Evolutionary conservation across 35 echinoderm and acorn worm genomes (phyloP), one percentile per base, ranked within the genome.

Genomic region (Ptychodera flava): DNA sequence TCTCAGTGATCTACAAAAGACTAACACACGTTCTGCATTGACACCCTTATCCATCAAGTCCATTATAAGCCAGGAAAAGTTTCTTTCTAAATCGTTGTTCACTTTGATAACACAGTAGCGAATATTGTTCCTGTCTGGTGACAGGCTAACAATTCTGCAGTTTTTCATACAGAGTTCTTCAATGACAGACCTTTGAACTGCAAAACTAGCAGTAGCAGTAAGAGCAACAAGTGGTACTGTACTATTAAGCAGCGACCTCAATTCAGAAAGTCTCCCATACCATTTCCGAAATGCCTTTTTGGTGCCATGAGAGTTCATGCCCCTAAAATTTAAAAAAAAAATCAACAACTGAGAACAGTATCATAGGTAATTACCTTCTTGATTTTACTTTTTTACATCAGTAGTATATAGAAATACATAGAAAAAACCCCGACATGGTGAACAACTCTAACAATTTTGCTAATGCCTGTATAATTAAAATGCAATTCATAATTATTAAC

Each of bases 41-140:
- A 22, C 32, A 33, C 28, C 34, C 32, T 83, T 31, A 28, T 83
- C 32, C 81, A 27, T 33, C 30, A 83, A 27, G 32, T 83, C 81
- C 32, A 0, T 27, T 1, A 83, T 27, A 1, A n/a, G n/a, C n/a
- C n/a, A n/a, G n/a, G n/a, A n/a, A 83, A 32, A 83, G 30, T 16
- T 1, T 0, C 81, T 83, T 27, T 32, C 36, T 31, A 27, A 27
- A 0, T 0, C 32, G 1, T 86, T 52, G 0, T n/a, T n/a, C n/a
- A n/a, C n/a, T 16, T 10, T 83, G 28, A 83, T 31, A 1, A 33
- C 1, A 1, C 31, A 83, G 29, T 83, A 83, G 28, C 81, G 32
- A 27, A 83, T 35, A 31, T 83, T 83, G 32, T 31, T 15, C 81
- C 36, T 83, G 31, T 83, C 1, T 83, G 81, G 81, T 33, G 81